Conservation (phyloP, 2,888 invertebrate genomes). For the Lochmaea capreae region DNA sequence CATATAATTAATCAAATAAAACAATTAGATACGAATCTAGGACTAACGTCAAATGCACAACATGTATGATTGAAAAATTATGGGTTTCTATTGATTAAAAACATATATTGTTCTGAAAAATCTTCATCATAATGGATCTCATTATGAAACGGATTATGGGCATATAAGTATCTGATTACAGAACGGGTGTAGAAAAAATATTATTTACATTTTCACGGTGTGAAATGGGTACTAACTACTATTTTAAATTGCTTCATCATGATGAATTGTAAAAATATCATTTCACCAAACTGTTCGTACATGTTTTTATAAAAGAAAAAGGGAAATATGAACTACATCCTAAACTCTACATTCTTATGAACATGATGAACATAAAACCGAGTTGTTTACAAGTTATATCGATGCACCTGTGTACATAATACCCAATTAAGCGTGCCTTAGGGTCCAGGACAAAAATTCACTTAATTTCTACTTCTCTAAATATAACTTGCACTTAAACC, state of each 20-base stretch:
- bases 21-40: no score
- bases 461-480: conserved; percentile 37
- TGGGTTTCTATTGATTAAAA: no score
- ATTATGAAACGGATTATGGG: no score
- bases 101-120: no score
- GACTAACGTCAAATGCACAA: no score
- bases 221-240: neutral
- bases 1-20: no score
- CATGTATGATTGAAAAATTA: no score
- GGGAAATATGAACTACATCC: conserved; percentile 42
- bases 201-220: no score
- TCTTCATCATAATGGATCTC: no score
- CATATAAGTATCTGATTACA: no score
- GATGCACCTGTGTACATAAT: conserved; percentile 56
- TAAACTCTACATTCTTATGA: conserved; percentile 49
- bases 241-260: conserved; percentile 6
- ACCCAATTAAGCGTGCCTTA: conserved; percentile 42
- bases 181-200: no score
- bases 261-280: neutral
- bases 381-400: conserved; percentile 54
- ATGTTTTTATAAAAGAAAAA: conserved; percentile 23
- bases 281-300: conserved; percentile 7
- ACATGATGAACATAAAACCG: conserved; percentile 50
- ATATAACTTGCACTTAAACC: conserved; percentile 34
- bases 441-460: conserved; percentile 36